A percentile compares a stretch with the other conserved stretches of the same genome.
These are phyloP conservation scores for Cyanistes caeruleus DNA, from an alignment of 2,113 vertebrate genomes.

Conservation along the genomic window DNA sequence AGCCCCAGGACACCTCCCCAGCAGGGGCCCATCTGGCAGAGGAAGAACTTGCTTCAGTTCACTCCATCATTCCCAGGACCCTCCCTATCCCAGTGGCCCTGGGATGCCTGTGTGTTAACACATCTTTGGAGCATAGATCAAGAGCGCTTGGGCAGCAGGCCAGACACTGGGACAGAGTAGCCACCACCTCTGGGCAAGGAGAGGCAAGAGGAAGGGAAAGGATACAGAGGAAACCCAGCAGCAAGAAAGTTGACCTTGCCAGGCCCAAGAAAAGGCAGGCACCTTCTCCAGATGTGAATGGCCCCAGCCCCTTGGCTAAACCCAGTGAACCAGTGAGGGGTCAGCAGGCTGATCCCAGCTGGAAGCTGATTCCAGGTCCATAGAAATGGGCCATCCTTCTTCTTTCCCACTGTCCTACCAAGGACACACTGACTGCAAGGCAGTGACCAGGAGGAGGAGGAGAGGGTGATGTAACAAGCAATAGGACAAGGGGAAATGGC, in stretches of 20 bases:
- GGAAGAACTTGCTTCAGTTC: background rate
- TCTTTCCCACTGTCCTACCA: background rate
- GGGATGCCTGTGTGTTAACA: background rate
- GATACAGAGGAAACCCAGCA: background rate
- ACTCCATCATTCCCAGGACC: background rate
- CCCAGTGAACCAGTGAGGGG: background rate
- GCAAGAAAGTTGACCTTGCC: background rate
- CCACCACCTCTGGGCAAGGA: background rate
- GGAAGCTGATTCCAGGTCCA: background rate
- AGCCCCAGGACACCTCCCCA: rapidly evolving
- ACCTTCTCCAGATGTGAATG: background rate
- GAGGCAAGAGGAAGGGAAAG: background rate
- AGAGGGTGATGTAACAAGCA: rapidly evolving
- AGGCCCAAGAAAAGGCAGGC: background rate
- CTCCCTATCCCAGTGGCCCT: background rate
- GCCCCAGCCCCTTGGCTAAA: background rate
- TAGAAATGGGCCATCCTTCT: background rate
- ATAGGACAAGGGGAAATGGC: background rate
- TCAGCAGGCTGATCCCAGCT: background rate
- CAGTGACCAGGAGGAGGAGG: background rate
- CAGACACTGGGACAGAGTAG: background rate
- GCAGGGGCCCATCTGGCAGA: background rate
- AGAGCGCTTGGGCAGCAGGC: background rate
- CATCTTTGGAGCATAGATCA: rapidly evolving
- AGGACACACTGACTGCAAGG: background rate